These are phyloP conservation scores for Aspidiotus destructor DNA, from an alignment of 2,888 invertebrate genomes.

Conservation along the genomic window DNA sequence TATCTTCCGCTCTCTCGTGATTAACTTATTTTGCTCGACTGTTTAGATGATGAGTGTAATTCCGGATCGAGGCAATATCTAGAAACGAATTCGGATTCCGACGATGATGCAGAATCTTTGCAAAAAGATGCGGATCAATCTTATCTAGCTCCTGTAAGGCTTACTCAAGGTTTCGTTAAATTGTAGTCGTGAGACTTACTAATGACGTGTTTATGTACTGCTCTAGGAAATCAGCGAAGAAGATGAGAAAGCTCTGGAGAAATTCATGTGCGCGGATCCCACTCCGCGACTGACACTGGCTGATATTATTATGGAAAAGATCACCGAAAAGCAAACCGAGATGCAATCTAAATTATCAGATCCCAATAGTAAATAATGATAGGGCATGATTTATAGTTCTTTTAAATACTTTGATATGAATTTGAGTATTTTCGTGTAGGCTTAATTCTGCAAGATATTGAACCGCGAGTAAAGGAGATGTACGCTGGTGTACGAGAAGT, in stretches of 20 bases:
- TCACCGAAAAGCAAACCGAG: slow-evolving; percentile 86
- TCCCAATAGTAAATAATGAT: slow-evolving; percentile 44
- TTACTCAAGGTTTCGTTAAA: not conserved
- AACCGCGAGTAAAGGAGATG: slow-evolving; percentile 64
- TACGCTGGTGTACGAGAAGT: slow-evolving; percentile 85
- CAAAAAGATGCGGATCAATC: slow-evolving; percentile 17
- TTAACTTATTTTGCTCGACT: too few species aligned
- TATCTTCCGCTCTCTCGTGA: too few species aligned
- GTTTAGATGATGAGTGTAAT: not conserved
- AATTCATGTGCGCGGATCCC: slow-evolving; percentile 62
- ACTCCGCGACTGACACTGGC: slow-evolving; percentile 64
- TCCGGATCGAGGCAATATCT: not conserved
- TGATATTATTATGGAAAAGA: slow-evolving; percentile 84
- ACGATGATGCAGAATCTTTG: slow-evolving; percentile 36
- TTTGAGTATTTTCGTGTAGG: slow-evolving; percentile 42
- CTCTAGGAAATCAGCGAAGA: slow-evolving; percentile 68
- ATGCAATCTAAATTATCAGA: slow-evolving; percentile 77
- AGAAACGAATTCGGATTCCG: slow-evolving; percentile 37
- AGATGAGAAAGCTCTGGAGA: slow-evolving; percentile 76
- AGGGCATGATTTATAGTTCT: not conserved
- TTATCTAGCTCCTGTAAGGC: slow-evolving; percentile 31
- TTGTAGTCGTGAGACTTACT: not conserved
- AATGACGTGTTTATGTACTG: too few species aligned
- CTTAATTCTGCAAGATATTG: slow-evolving; percentile 69
- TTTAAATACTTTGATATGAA: not conserved